These are phyloP conservation scores for Norana najaformis DNA, from an alignment of 2,888 invertebrate species.

Conservation along the genomic window DNA sequence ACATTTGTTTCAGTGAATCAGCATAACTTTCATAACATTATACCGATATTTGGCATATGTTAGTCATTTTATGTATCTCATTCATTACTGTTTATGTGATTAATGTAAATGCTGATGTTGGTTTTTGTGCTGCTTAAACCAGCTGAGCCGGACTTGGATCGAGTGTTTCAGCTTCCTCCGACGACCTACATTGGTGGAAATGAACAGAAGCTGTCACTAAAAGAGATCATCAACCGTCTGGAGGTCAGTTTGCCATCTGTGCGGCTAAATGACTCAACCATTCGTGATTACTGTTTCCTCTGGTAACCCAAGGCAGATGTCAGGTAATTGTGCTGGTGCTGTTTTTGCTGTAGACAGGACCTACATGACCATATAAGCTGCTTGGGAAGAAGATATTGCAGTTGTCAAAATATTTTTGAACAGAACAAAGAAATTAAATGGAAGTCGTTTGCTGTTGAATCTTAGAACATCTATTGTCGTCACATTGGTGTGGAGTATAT, in stretches of 20 bases:
- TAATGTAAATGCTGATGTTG: background rate
- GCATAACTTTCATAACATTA: background rate
- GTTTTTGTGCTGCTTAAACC: slow-evolving; percentile 42
- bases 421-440: background rate
- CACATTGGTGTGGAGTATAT: slow-evolving; percentile 98
- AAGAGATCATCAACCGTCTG: slow-evolving; percentile 87
- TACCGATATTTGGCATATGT: background rate
- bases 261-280: background rate
- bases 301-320: background rate
- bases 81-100: background rate
- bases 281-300: background rate
- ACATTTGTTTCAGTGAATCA: background rate
- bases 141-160: slow-evolving; percentile 96
- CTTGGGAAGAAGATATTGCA: background rate
- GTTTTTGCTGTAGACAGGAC: background rate
- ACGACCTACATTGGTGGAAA: slow-evolving; percentile 92
- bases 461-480: slow-evolving; percentile 83
- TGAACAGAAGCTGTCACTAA: slow-evolving; percentile 75
- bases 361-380: background rate
- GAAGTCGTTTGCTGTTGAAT: slow-evolving; percentile 26
- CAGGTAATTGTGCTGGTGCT: background rate
- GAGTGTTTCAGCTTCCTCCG: slow-evolving; percentile 91
- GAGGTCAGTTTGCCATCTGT: slow-evolving; percentile 66
- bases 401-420: background rate
- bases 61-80: background rate